A percentile compares a stretch with the other conserved stretches of the same genome.
These are phyloP conservation scores for Oreonectes daqikongensis DNA, from an alignment of 2,797 vertebrate genomes.

Conservation along the genomic window DNA sequence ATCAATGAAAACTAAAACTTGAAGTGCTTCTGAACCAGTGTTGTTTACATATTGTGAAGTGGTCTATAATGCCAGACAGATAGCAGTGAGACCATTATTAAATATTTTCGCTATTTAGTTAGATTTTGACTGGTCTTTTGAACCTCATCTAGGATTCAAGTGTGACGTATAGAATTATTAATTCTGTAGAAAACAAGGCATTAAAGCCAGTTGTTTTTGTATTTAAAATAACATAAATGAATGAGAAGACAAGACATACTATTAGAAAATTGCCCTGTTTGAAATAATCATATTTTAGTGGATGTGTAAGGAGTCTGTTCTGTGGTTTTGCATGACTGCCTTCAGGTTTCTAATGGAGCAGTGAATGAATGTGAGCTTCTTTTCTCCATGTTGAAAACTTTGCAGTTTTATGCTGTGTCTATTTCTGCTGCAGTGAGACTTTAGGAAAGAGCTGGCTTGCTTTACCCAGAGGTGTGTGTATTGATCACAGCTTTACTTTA, in stretches of 20 bases:
- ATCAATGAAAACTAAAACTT: too few relatives aligned
- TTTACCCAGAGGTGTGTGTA: slow-evolving; percentile 66
- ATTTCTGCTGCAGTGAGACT: slow-evolving; percentile 72
- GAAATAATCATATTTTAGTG: neutral
- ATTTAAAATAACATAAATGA: neutral
- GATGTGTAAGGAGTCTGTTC: neutral
- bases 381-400: neutral
- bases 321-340: neutral
- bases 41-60: too few relatives aligned
- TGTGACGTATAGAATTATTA: too few relatives aligned
- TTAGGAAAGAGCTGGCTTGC: slow-evolving; percentile 52
- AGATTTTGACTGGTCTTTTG: too few relatives aligned
- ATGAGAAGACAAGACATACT: neutral
- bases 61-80: too few relatives aligned
- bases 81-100: too few relatives aligned
- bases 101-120: too few relatives aligned
- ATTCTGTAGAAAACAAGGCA: neutral
- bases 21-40: too few relatives aligned
- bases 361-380: neutral
- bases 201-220: neutral
- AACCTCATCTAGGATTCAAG: too few relatives aligned
- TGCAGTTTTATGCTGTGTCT: slow-evolving; percentile 11
- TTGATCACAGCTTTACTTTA: slow-evolving; percentile 73
- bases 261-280: too few relatives aligned
- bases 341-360: slow-evolving; percentile 7